phyloP scores from a whole-genome alignment of 2,888 invertebrate genomes.

The Chloroclystis v-ata region DNA sequence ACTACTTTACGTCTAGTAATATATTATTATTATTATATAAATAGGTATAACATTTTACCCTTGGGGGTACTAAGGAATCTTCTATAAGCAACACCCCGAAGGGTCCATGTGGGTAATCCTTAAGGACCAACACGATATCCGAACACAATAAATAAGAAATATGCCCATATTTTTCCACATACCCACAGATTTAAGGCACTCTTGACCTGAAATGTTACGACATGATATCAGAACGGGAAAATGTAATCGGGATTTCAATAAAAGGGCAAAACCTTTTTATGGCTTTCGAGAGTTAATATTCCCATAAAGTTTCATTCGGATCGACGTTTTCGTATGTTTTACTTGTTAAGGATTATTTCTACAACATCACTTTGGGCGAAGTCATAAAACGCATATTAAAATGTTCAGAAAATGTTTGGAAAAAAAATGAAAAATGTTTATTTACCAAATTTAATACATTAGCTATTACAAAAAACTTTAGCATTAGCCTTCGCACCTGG shows the following conservation, averaged over 20 bases:
- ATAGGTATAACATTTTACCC: too few species aligned
- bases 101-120: background rate
- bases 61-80: too few species aligned
- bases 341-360: conserved; percentile 21
- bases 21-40: too few species aligned
- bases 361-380: conserved; percentile 19
- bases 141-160: conserved; percentile 1
- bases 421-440: too few species aligned
- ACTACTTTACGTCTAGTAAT: too few species aligned
- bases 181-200: conserved; percentile 2
- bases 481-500: too few species aligned
- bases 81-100: too few species aligned
- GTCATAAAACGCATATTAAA: conserved; percentile 23
- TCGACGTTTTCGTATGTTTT: conserved; percentile 19
- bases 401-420: too few species aligned
- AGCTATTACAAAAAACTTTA: too few species aligned
- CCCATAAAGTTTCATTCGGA: conserved; percentile 22
- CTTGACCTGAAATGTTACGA: conserved; percentile 5
- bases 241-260: conserved; percentile 14
- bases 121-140: background rate
- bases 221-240: conserved; percentile 7
- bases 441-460: too few species aligned
- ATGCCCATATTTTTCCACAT: conserved; percentile 2
- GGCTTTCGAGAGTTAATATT: conserved; percentile 15
- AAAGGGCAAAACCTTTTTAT: conserved; percentile 11